Conservation (phyloP, 2,888 invertebrate species). For the Pollenia labialis region DNA sequence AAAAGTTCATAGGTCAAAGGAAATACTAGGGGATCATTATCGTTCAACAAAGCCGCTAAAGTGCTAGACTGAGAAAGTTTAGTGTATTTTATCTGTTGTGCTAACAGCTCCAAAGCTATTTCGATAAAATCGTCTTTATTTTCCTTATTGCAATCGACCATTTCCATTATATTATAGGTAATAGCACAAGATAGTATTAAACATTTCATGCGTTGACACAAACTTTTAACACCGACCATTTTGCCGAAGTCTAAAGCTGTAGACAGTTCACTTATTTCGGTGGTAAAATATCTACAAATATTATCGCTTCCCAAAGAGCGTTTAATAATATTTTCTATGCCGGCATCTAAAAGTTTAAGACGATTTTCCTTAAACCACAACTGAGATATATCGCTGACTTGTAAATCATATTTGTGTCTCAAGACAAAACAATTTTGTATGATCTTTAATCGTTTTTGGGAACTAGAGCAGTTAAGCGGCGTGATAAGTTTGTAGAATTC, state of each 20-base stretch:
- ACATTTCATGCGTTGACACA: slow-evolving; percentile 79
- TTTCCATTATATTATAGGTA: slow-evolving; percentile 78
- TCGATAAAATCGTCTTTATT: slow-evolving; percentile 79
- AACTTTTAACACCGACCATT: slow-evolving; percentile 77
- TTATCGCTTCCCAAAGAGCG: slow-evolving; percentile 77
- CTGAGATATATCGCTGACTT: slow-evolving; percentile 74
- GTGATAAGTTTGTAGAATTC: slow-evolving; percentile 81
- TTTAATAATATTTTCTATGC: slow-evolving; percentile 78
- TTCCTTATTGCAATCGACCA: slow-evolving; percentile 77
- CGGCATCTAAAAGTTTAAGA: slow-evolving; percentile 76
- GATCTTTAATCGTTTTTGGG: slow-evolving; percentile 75
- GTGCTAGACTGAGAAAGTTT: slow-evolving; percentile 70
- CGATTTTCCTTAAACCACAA: slow-evolving; percentile 76
- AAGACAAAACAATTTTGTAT: slow-evolving; percentile 79
- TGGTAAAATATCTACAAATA: slow-evolving; percentile 78
- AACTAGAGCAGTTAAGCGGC: slow-evolving; percentile 73
- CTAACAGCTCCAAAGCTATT: slow-evolving; percentile 80
- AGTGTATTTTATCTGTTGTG: slow-evolving; percentile 80
- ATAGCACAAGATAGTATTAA: slow-evolving; percentile 81
- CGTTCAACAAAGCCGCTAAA: slow-evolving; percentile 66
- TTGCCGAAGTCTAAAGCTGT: slow-evolving; percentile 77
- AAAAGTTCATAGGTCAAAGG: slow-evolving; percentile 81
- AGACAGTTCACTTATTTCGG: slow-evolving; percentile 79
- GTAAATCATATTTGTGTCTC: slow-evolving; percentile 77
- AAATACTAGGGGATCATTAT: slow-evolving; percentile 80